These are phyloP conservation scores for Mesochorus sp. DNA, from an alignment of 2,888 invertebrate genomes.

Conservation along the genomic window DNA sequence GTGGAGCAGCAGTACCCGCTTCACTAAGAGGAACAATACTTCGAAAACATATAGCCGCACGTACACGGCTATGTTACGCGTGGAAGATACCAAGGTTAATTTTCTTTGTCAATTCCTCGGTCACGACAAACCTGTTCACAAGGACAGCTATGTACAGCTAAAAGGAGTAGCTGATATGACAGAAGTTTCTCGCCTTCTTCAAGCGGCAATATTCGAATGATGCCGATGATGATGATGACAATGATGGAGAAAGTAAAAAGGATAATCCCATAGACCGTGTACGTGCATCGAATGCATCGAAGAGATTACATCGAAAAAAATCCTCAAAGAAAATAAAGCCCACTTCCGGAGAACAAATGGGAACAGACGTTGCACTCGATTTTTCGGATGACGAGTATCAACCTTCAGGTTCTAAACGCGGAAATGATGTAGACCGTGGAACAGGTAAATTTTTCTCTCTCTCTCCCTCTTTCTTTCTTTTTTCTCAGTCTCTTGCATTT, in stretches of 20 bases:
- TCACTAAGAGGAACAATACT: slow-evolving; percentile 64
- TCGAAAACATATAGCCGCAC: slow-evolving; percentile 70
- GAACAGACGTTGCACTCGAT: not conserved
- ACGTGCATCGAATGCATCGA: too few species aligned
- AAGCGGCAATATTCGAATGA: slow-evolving; percentile 52
- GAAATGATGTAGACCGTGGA: too few species aligned
- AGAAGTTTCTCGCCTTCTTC: slow-evolving; percentile 64
- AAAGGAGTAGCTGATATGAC: slow-evolving; percentile 63
- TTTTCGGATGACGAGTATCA: too few species aligned
- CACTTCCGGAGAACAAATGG: not conserved
- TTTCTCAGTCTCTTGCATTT: too few species aligned
- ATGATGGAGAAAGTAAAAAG: not conserved
- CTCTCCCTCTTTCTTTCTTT: not conserved
- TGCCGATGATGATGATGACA: slow-evolving; percentile 8
- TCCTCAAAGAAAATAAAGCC: too few species aligned
- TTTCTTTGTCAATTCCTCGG: slow-evolving; percentile 69
- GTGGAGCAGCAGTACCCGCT: slow-evolving; percentile 65
- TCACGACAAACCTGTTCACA: slow-evolving; percentile 69
- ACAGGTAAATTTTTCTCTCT: too few species aligned
- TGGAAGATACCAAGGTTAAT: slow-evolving; percentile 65
- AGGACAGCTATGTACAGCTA: slow-evolving; percentile 65
- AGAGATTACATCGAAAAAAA: too few species aligned
- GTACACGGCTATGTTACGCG: slow-evolving; percentile 64
- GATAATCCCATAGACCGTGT: not conserved
- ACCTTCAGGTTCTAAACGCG: not conserved